phyloP scores from a whole-genome alignment of 2,797 vertebrate genomes.

The Mormyrus hasselquistii region DNA sequence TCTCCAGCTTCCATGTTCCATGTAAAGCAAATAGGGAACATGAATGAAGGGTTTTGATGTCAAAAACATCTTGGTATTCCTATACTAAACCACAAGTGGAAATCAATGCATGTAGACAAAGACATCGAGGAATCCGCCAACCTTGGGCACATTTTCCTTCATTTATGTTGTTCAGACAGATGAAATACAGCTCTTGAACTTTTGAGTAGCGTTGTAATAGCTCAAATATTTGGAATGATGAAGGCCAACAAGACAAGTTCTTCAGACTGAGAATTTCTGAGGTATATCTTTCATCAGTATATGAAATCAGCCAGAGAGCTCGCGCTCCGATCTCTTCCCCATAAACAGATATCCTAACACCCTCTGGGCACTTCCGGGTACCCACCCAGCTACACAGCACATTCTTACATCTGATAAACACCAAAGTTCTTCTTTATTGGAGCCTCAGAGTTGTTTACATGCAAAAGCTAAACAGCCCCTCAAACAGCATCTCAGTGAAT shows the following conservation, averaged over 20 bases:
- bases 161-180: not conserved
- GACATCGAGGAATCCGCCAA: not conserved
- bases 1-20: not conserved
- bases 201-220: not conserved
- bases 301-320: not conserved
- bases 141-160: not conserved
- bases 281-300: not conserved
- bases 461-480: not conserved
- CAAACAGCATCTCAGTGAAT: not conserved
- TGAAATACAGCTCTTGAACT: not conserved
- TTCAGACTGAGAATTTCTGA: not conserved
- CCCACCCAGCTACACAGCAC: not conserved
- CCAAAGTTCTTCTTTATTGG: not conserved
- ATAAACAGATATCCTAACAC: not conserved
- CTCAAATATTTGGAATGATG: not conserved
- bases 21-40: not conserved
- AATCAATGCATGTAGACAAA: not conserved
- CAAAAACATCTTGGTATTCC: not conserved
- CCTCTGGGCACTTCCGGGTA: not conserved
- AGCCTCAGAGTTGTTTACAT: not conserved
- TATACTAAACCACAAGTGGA: not conserved
- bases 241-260: not conserved
- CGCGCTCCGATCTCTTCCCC: not conserved
- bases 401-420: not conserved
- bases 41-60: not conserved